Evolutionary conservation across 2,113 vertebrate genomes (phyloP), one percentile per base, ranked within the genome.

Genomic region (Gobius niger): DNA sequence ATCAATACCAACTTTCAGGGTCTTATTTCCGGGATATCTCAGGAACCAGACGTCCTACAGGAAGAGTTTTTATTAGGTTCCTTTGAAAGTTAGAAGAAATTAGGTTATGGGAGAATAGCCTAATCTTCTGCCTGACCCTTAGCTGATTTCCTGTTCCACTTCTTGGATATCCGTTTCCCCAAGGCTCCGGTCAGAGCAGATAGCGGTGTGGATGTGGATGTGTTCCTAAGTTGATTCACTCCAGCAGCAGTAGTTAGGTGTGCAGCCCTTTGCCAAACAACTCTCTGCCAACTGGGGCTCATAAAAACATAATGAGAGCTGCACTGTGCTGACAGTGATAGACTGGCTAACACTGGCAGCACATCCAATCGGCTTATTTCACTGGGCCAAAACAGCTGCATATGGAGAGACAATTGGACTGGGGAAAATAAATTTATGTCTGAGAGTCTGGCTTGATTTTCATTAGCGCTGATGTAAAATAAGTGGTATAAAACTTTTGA

Each of bases 231-330:
- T 80, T 80, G 67, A 87, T 84, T 84, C 75, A 76, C 67, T 82
- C 68, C 68, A 80, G 47, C 75, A 60, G 67, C 52, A 54, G 52
- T 53, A 78, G 75, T 82, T 82, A 66, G 78, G 73, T 52, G 11
- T 50, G 49, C 51, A 76, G 80, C 65, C 72, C 83, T 85, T 67
- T 72, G 73, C 79, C 81, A 81, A 84, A 72, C 62, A 74, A 68
- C 68, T 65, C 65, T 65, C 65, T 60, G 72, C 81, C 82, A 79
- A 84, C 71, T 60, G 68, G 65, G 80, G 65, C 65, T 81, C 71
- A 80, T 88, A 79, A 82, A 86, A 87, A 76, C 77, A 47, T 82
- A 86, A 90, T 87, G 82, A 86, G 83, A 84, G 2, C 60, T 73
- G 68, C 78, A 44, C 73, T 81, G 73, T 84, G 80, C 82, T 83